These are phyloP conservation scores for Conus betulinus DNA, from an alignment of 1,140 invertebrate genomes.

Conservation along the genomic window DNA sequence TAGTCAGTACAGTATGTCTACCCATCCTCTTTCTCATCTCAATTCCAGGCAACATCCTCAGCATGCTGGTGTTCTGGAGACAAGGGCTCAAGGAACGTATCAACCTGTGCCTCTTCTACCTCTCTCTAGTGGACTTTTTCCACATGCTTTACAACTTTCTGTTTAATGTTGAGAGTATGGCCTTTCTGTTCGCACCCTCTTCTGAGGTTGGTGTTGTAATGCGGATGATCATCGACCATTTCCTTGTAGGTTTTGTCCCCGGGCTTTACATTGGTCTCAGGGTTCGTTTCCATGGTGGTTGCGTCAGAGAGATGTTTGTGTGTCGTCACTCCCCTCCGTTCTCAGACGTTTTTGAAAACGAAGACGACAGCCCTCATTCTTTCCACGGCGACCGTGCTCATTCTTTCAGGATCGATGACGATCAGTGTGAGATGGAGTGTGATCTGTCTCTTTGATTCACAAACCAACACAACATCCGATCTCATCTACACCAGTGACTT, in stretches of 20 bases:
- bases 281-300: background rate
- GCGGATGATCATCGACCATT: too few species aligned
- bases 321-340: conserved; percentile 3
- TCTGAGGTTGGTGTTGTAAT: too few species aligned
- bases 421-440: background rate
- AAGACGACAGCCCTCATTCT: background rate
- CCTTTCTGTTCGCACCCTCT: background rate
- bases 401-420: background rate
- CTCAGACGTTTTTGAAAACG: background rate
- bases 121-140: background rate
- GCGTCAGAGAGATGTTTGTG: conserved; percentile 9
- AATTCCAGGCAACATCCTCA: conserved; percentile 12
- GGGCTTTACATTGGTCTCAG: background rate
- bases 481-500: too few species aligned
- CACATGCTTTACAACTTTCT: background rate
- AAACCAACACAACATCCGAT: too few species aligned
- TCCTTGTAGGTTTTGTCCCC: too few species aligned
- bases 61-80: background rate
- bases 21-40: background rate
- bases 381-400: background rate
- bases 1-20: background rate
- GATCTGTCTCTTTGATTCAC: background rate
- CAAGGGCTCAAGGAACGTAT: background rate
- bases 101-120: conserved; percentile 14
- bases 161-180: background rate